Base-by-base conservation (phyloP, 2,797 vertebrate species). In the Carcharodon carcharias region DNA sequence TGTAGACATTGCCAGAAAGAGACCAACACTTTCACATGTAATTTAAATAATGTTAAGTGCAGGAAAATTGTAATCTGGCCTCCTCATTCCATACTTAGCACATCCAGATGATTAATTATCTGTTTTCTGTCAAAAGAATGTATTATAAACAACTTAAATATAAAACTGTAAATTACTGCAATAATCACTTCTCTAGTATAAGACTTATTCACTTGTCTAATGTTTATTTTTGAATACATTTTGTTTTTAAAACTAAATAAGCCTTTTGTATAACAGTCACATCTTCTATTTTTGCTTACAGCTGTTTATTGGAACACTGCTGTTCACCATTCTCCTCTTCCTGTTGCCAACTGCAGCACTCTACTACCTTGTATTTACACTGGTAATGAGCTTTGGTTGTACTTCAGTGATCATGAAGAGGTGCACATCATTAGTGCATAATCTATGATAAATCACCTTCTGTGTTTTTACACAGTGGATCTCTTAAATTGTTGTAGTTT, bases 361-460 rank as follows among this genome's bases (percentile, higher is more conserved):
- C 54, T 99, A 99, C 98, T 99, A 99, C 97, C 98, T 99, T 97
- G 99, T 99, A 91, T 99, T 99, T 97, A 99, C 99, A 11, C 97
- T 99, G 99, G 99, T 99, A 97, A 98, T 95, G 69, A 93, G 69
- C 94, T 95, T 71, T 58, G 31, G 45, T n/a, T 95, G 50, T 56
- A 95, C 94, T 77, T 95, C 50, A 95, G 50, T 56, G 45, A 95
- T 0, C 54, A 7, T 54, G 28, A 56, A 7, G 6, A 77, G 50
- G 58, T 77, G 40, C 23, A 54, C 21, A 95, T 14, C 92, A 58
- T 71, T 73, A 54, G 93, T 71, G 50, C 14, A 73, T 69, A 56
- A 73, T 94, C 61, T 40, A 26, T 65, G 61, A 65, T 65, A 45
- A 65, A 67, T 95, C 2, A 0, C 73, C 94, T 77, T 58, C 28